These are phyloP conservation scores for Ips typographus DNA, from an alignment of 1,140 invertebrate species.

Conservation along the genomic window DNA sequence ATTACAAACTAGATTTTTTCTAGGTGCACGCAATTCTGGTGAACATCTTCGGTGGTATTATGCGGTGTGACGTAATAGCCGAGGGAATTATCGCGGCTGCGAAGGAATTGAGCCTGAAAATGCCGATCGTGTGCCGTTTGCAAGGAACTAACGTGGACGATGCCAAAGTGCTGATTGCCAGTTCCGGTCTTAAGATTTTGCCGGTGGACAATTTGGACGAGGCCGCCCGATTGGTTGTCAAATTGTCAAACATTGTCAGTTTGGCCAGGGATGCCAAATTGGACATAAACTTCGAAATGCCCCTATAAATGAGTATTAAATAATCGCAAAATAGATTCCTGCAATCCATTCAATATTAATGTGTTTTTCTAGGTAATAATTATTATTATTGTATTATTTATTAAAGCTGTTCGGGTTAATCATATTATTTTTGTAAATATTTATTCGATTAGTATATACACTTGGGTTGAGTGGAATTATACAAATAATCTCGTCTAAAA, in stretches of 20 bases:
- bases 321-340: too few relatives aligned
- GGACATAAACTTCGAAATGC: slow-evolving; percentile 97
- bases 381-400: too few relatives aligned
- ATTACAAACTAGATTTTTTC: background rate
- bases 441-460: too few relatives aligned
- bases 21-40: slow-evolving; percentile 65
- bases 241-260: slow-evolving; percentile 91
- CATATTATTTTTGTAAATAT: too few relatives aligned
- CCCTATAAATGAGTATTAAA: slow-evolving; percentile 54
- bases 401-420: too few relatives aligned
- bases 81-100: slow-evolving; percentile 92
- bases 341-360: too few relatives aligned
- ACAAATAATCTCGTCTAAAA: too few relatives aligned
- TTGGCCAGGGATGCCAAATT: slow-evolving; percentile 89
- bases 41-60: slow-evolving; percentile 79
- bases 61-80: slow-evolving; percentile 95
- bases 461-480: too few relatives aligned
- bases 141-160: slow-evolving; percentile 96
- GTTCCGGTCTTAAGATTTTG: slow-evolving; percentile 87
- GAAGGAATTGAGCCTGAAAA: slow-evolving; percentile 81
- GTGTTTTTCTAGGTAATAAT: too few relatives aligned
- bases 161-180: slow-evolving; percentile 85
- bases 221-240: slow-evolving; percentile 90
- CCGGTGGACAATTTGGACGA: slow-evolving; percentile 97
- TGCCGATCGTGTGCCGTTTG: slow-evolving; percentile 87